These are phyloP conservation scores for Cossypha polioptera DNA, from an alignment of 2,797 vertebrate species.

Conservation along the genomic window DNA sequence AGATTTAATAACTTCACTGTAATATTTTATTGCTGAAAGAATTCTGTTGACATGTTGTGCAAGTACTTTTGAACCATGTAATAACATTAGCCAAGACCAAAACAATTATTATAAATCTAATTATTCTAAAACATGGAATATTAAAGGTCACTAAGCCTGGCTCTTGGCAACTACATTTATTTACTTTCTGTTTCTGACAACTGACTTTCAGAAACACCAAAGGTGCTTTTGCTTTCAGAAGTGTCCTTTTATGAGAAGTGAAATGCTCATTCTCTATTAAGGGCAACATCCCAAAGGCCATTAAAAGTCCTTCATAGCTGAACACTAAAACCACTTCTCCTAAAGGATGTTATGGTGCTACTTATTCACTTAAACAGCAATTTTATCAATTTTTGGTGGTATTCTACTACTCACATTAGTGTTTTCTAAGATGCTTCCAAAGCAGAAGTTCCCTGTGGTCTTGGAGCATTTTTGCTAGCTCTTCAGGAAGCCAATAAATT, in stretches of 20 bases:
- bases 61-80: background rate
- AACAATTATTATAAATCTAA: background rate
- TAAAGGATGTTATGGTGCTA: background rate
- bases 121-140: background rate
- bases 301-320: background rate
- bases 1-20: background rate
- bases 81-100: background rate
- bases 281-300: background rate
- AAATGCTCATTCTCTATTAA: background rate
- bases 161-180: background rate
- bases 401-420: background rate
- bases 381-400: background rate
- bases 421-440: background rate
- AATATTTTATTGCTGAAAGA: background rate
- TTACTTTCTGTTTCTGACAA: background rate
- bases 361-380: background rate
- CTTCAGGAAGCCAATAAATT: background rate
- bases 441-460: background rate
- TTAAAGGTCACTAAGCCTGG: background rate
- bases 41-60: background rate
- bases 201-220: background rate
- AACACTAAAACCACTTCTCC: background rate
- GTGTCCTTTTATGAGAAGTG: background rate
- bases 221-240: background rate
- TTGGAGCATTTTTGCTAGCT: background rate